Percentiles rank a stretch among this genome's conserved stretches.
Conservation (phyloP, 2,888 invertebrate species). For the Heliconius hortense region DNA sequence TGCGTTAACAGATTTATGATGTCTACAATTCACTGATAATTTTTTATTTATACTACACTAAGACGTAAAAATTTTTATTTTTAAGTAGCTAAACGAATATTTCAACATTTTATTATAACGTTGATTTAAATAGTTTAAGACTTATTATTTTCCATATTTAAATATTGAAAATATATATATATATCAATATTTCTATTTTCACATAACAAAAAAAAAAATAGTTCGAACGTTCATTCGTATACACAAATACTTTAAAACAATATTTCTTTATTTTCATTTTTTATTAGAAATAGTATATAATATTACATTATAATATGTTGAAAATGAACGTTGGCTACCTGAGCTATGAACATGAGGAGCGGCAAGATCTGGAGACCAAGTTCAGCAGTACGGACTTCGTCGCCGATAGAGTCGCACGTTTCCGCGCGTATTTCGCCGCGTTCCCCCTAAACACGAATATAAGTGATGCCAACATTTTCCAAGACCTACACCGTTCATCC, state of each 20-base stretch:
- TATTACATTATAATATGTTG: not conserved
- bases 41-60: not conserved
- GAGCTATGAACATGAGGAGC: constrained; percentile 15
- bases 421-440: constrained; percentile 30
- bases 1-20: constrained; percentile 17
- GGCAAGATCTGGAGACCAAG: constrained; percentile 29
- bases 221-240: not conserved
- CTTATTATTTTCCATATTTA: not conserved
- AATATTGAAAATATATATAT: not conserved
- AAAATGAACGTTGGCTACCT: constrained; percentile 2
- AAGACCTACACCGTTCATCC: not conserved
- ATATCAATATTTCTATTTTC: not conserved
- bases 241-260: not conserved
- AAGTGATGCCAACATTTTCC: constrained; percentile 38
- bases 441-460: constrained; percentile 30
- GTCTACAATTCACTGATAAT: constrained; percentile 6
- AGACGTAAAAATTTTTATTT: no score
- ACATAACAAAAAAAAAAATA: not conserved
- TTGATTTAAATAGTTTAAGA: not conserved
- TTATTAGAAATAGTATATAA: not conserved
- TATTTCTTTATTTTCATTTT: not conserved
- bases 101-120: not conserved
- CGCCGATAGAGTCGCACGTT: constrained; percentile 42
- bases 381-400: constrained; percentile 43
- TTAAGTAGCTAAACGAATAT: not conserved